phyloP scores from a whole-genome alignment of 2,113 vertebrate species.

The Colossoma macropomum region DNA sequence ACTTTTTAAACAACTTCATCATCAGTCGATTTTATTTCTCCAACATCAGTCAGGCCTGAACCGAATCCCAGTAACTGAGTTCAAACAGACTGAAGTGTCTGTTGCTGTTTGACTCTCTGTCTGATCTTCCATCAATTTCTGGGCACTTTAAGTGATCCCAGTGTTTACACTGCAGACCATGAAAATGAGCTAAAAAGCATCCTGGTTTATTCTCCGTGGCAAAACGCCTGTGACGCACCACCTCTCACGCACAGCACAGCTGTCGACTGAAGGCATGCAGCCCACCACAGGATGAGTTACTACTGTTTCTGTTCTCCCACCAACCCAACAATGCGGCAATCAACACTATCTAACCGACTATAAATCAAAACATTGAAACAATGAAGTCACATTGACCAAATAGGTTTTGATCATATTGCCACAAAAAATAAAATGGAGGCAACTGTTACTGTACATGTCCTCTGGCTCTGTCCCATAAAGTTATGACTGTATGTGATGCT shows the following conservation, averaged over 20 bases:
- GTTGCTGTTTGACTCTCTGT: conserved; percentile 1
- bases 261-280: conserved; percentile 26
- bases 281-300: conserved; percentile 6
- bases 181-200: not conserved
- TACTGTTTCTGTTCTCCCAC: conserved; percentile 23
- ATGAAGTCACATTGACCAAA: not conserved
- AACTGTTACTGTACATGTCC: not conserved
- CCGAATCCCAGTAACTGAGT: not conserved
- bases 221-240: conserved; percentile 50
- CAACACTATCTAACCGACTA: conserved; percentile 15
- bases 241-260: conserved; percentile 43
- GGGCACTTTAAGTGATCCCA: conserved; percentile 45
- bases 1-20: too few species aligned
- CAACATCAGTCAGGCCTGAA: too few species aligned
- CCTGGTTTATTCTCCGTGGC: conserved; percentile 28
- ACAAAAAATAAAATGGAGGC: not conserved
- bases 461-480: not conserved
- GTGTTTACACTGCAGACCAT: conserved; percentile 58
- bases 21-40: too few species aligned
- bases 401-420: not conserved
- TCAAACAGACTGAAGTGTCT: not conserved
- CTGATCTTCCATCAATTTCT: conserved; percentile 56
- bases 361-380: not conserved
- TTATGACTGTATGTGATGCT: not conserved
- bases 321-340: not conserved